phyloP scores from a whole-genome alignment of 37 sponge, comb jelly and placozoan species.

The Geodia barretti region DNA sequence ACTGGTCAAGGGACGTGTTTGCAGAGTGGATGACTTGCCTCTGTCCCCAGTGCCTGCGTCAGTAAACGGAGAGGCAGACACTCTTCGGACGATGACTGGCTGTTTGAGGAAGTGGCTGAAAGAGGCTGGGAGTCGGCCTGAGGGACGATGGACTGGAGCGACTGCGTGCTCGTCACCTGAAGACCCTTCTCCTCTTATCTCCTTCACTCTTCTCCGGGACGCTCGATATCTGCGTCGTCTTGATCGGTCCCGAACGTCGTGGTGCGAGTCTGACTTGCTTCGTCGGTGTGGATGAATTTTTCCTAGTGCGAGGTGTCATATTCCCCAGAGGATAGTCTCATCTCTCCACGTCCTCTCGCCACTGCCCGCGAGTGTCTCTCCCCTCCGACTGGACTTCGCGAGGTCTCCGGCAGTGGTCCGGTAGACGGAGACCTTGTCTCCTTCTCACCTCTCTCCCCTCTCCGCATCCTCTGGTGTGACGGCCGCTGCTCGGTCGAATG shows the following conservation, averaged over 20 bases:
- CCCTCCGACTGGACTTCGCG: too few relatives aligned
- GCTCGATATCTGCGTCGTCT: slow-evolving; percentile 59
- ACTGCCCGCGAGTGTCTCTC: background rate
- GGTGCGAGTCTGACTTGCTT: background rate
- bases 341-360: too few relatives aligned
- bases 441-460: too few relatives aligned
- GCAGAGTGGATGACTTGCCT: background rate
- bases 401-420: too few relatives aligned
- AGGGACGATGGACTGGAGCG: background rate
- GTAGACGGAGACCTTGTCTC: too few relatives aligned
- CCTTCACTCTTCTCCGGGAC: slow-evolving; percentile 73
- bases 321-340: background rate
- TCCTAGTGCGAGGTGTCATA: background rate
- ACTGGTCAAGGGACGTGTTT: background rate
- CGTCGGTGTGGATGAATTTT: background rate
- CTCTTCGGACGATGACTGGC: slow-evolving; percentile 18
- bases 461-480: background rate
- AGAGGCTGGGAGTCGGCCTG: background rate
- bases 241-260: slow-evolving; percentile 18
- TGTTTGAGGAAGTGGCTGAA: background rate
- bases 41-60: slow-evolving; percentile 1
- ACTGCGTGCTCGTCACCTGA: background rate
- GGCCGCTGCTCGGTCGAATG: too few relatives aligned
- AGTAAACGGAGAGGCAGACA: background rate
- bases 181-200: slow-evolving; percentile 58